These are phyloP conservation scores for Lasiurus borealis DNA, from an alignment of 2,113 vertebrate genomes.

Conservation along the genomic window DNA sequence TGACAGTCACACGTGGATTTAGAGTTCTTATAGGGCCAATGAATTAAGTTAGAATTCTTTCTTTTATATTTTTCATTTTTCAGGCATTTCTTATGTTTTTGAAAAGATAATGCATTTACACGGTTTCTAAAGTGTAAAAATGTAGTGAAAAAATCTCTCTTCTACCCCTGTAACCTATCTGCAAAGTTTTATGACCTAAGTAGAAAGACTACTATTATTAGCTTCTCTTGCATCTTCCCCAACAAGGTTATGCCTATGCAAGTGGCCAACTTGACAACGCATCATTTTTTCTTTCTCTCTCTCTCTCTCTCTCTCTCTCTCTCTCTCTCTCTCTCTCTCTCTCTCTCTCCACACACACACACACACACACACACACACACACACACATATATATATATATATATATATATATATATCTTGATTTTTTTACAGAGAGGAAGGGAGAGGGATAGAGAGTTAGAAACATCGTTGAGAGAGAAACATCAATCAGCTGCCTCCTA, in stretches of 20 bases:
- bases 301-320: too few species aligned
- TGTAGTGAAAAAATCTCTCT: not conserved
- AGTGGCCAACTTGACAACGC: not conserved
- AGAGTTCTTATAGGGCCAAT: not conserved
- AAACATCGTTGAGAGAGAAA: too few species aligned
- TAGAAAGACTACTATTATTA: constrained; percentile 18
- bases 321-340: too few species aligned
- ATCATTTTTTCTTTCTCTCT: too few species aligned
- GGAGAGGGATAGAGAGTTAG: too few species aligned
- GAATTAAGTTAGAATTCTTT: not conserved
- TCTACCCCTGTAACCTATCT: not conserved
- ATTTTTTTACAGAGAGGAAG: too few species aligned
- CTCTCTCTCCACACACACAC: too few species aligned
- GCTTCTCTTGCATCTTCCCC: not conserved
- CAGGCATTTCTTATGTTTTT: not conserved
- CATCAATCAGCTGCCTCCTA: too few species aligned
- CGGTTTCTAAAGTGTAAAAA: not conserved
- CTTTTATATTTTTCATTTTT: constrained; percentile 33
- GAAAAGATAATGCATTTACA: not conserved
- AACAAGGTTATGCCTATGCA: not conserved
- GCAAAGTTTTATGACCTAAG: constrained; percentile 7
- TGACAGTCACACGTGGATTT: not conserved
- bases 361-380: too few species aligned
- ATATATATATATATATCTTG: too few species aligned
- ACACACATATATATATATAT: too few species aligned